These are phyloP conservation scores for Cerastis rubricosa DNA, from an alignment of 2,888 invertebrate genomes.

Conservation along the genomic window DNA sequence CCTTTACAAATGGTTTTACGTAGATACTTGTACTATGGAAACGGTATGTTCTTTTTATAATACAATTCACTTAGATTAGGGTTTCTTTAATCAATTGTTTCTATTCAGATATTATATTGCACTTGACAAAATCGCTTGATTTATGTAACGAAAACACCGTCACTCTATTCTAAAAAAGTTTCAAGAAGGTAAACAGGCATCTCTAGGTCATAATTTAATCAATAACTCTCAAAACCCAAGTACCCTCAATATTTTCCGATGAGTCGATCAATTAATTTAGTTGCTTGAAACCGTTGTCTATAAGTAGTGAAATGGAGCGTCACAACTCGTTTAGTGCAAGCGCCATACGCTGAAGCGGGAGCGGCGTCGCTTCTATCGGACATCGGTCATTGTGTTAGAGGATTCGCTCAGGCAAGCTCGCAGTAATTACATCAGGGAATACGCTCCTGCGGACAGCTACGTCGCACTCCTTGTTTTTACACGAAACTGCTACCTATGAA, in stretches of 20 bases:
- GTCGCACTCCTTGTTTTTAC: conserved; percentile 78
- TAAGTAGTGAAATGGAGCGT: conserved; percentile 74
- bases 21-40: neutral
- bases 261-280: conserved; percentile 77
- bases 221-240: conserved; percentile 26
- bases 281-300: conserved; percentile 78
- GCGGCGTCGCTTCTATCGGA: conserved; percentile 75
- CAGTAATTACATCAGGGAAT: conserved; percentile 89
- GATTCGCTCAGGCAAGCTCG: conserved; percentile 81
- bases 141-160: neutral
- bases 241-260: conserved; percentile 72
- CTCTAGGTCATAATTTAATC: conserved; percentile 10
- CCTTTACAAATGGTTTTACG: neutral
- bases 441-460: conserved; percentile 73
- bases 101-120: neutral
- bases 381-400: conserved; percentile 87
- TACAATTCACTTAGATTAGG: neutral
- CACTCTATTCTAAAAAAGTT: neutral
- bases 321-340: conserved; percentile 73
- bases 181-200: neutral
- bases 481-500: conserved; percentile 67
- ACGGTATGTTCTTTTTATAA: neutral
- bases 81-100: neutral
- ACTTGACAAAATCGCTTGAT: neutral
- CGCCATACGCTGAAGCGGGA: conserved; percentile 63